These are phyloP conservation scores for Choloepus didactylus DNA, from an alignment of 2,797 vertebrate species.

Conservation along the genomic window DNA sequence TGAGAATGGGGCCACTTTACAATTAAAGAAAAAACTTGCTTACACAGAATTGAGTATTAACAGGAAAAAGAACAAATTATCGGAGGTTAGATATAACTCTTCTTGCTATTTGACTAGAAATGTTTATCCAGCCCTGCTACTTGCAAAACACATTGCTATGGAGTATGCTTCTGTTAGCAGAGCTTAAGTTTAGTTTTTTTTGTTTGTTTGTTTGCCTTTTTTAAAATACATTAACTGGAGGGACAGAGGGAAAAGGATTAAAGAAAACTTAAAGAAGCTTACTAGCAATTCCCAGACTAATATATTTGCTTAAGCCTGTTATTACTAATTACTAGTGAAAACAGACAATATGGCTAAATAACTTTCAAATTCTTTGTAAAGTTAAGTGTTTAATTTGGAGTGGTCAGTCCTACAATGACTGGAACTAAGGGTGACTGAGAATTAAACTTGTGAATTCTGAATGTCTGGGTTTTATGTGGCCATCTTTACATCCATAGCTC, in stretches of 20 bases:
- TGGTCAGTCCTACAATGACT: not conserved
- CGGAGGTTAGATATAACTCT: not conserved
- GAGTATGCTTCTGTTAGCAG: too few species aligned
- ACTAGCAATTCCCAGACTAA: not conserved
- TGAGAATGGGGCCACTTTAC: not conserved
- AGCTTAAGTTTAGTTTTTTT: not conserved
- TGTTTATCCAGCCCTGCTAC: not conserved
- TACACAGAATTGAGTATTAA: not conserved
- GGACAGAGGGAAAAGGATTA: not conserved
- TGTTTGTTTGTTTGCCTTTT: too few species aligned
- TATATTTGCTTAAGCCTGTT: not conserved
- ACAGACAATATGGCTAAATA: not conserved
- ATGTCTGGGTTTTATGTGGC: not conserved
- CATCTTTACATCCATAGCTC: not conserved
- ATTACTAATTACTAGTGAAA: not conserved
- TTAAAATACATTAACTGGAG: not conserved
- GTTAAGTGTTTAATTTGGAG: not conserved
- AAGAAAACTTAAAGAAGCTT: not conserved
- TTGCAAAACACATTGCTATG: not conserved
- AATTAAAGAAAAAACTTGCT: not conserved
- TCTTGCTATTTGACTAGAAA: not conserved
- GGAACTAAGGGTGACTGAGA: not conserved
- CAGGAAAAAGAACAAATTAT: not conserved
- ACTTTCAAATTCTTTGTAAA: not conserved
- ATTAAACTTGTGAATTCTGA: not conserved